Conservation (phyloP, 2,113 vertebrate species). For the Paracyprichromis sp. region DNA sequence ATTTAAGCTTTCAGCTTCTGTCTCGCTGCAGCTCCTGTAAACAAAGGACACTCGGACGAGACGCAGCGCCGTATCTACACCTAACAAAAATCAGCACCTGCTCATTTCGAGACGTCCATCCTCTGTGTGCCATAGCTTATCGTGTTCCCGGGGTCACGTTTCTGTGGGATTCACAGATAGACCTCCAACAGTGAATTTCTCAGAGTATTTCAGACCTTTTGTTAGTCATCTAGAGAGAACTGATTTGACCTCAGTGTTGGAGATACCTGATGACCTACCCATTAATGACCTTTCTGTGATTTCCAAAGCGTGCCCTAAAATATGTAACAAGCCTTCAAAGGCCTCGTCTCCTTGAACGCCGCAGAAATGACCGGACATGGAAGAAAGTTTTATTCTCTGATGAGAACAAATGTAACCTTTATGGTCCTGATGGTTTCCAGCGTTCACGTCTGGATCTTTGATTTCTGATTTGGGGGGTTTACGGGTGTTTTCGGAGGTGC, state of each 20-base stretch:
- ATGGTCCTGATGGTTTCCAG: background rate
- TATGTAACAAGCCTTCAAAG: background rate
- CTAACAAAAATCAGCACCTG: background rate
- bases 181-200: background rate
- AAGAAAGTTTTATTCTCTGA: background rate
- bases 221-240: background rate
- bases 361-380: background rate
- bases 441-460: rapidly evolving
- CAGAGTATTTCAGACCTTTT: background rate
- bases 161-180: background rate
- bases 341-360: background rate
- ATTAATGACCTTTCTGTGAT: background rate
- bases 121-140: background rate
- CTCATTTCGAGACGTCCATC: background rate
- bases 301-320: background rate
- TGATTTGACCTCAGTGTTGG: background rate
- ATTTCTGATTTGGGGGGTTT: background rate
- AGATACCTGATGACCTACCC: background rate
- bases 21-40: background rate
- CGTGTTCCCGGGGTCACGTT: rapidly evolving
- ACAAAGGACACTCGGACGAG: background rate
- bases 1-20: background rate
- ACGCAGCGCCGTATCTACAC: rapidly evolving
- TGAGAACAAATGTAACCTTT: background rate
- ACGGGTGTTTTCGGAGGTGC: rapidly evolving